These are phyloP conservation scores for Sebastes steindachneri DNA, from an alignment of 2,797 vertebrate species.

Conservation along the genomic window DNA sequence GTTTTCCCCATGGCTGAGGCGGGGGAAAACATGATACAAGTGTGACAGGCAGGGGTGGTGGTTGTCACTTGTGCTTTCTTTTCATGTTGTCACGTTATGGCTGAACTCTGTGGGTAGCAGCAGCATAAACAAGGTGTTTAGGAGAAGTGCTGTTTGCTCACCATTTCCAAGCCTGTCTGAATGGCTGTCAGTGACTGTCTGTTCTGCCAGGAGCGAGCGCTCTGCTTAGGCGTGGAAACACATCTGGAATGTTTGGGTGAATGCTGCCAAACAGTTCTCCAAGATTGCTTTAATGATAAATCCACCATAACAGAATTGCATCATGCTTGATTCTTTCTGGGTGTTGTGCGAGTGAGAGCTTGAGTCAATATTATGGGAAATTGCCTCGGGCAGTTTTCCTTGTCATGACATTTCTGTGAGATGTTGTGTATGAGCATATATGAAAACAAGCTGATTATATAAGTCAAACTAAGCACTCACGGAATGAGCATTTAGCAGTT, in stretches of 20 bases:
- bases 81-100: conserved; percentile 77
- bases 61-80: conserved; percentile 79
- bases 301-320: conserved; percentile 25
- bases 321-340: background rate
- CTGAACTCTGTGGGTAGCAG: conserved; percentile 71
- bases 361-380: conserved; percentile 40
- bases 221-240: conserved; percentile 58
- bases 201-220: conserved; percentile 59
- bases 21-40: conserved; percentile 56
- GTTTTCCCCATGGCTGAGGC: conserved; percentile 57
- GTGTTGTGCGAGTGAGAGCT: background rate
- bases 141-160: conserved; percentile 76
- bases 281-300: conserved; percentile 49
- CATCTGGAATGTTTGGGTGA: conserved; percentile 49
- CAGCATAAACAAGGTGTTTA: conserved; percentile 79
- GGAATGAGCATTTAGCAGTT: background rate
- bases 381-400: conserved; percentile 16
- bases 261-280: conserved; percentile 54
- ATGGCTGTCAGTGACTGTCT: conserved; percentile 65
- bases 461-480: conserved; percentile 16
- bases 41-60: conserved; percentile 71
- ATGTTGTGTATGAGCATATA: background rate
- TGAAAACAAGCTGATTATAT: conserved; percentile 20
- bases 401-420: conserved; percentile 26
- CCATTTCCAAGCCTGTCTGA: conserved; percentile 73